Evolutionary conservation across 2,797 vertebrate genomes (phyloP).

Genomic region (Bovichtus diacanthus): DNA sequence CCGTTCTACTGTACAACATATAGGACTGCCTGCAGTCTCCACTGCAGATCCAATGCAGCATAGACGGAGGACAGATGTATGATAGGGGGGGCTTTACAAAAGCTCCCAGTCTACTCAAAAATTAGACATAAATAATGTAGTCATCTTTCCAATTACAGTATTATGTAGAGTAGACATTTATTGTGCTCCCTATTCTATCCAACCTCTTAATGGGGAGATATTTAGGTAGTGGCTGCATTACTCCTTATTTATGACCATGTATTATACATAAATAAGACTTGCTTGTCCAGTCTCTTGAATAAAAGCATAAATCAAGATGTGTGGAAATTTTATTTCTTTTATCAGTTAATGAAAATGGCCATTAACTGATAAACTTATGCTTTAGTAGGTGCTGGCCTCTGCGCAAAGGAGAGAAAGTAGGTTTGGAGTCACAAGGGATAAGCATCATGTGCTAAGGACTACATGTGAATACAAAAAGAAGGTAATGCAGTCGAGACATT

Average conservation of each 20-base stretch:
- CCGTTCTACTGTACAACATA: slow-evolving; percentile 12
- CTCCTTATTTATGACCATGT: slow-evolving; percentile 30
- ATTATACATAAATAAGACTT: slow-evolving; percentile 35
- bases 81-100: slow-evolving; percentile 22
- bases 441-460: not conserved
- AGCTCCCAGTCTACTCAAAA: slow-evolving; percentile 42
- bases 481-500: slow-evolving; percentile 19
- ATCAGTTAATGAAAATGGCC: slow-evolving; percentile 16
- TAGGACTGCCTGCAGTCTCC: slow-evolving; percentile 16
- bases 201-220: slow-evolving; percentile 51
- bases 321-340: slow-evolving; percentile 22
- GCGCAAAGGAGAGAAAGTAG: slow-evolving; percentile 6
- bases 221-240: slow-evolving; percentile 47
- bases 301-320: slow-evolving; percentile 45
- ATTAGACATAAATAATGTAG: slow-evolving; percentile 58
- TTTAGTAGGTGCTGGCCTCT: slow-evolving; percentile 19
- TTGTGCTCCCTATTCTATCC: slow-evolving; percentile 29
- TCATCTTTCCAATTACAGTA: slow-evolving; percentile 49
- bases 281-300: slow-evolving; percentile 12
- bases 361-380: slow-evolving; percentile 2
- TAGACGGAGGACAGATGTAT: slow-evolving; percentile 44
- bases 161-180: slow-evolving; percentile 51
- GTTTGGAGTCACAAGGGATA: slow-evolving; percentile 6
- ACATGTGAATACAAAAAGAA: slow-evolving; percentile 26
- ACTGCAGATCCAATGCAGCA: slow-evolving; percentile 37